Evolutionary conservation across 2,888 invertebrate species (phyloP).

Genomic region (Agrilus mali): DNA sequence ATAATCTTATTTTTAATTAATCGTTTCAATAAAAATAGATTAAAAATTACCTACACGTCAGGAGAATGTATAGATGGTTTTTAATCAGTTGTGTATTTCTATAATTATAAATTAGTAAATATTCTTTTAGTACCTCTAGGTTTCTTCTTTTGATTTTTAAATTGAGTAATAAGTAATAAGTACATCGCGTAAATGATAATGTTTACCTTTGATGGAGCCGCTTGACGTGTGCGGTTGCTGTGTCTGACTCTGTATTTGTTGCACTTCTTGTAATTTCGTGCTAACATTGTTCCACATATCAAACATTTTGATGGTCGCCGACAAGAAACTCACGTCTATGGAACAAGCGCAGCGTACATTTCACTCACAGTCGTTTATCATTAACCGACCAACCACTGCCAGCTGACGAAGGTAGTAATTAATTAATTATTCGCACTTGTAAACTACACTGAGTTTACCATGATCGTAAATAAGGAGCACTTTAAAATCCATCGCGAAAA

Average conservation of each 20-base stretch:
- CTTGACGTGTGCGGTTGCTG: slow-evolving; percentile 70
- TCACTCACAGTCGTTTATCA: background rate
- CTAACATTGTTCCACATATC: slow-evolving; percentile 74
- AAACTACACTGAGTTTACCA: background rate
- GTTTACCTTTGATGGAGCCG: slow-evolving; percentile 71
- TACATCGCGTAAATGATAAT: slow-evolving; percentile 1
- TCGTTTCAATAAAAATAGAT: no score
- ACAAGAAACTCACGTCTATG: slow-evolving; percentile 3
- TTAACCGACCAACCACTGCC: no score
- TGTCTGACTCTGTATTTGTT: slow-evolving; percentile 44
- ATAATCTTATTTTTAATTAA: no score
- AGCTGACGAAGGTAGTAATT: background rate
- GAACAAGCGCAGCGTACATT: slow-evolving; percentile 3
- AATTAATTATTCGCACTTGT: background rate
- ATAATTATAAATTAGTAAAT: no score
- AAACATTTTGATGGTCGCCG: slow-evolving; percentile 47
- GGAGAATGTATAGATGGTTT: no score
- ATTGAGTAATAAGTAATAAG: no score
- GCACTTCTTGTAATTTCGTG: slow-evolving; percentile 59
- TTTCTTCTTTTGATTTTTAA: no score
- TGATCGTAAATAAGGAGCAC: background rate
- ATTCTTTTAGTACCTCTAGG: no score
- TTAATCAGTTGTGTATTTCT: no score
- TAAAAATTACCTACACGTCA: no score
- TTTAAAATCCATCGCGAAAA: background rate